Conservation (phyloP, 2,888 invertebrate species). For the Agonum fuliginosum region DNA sequence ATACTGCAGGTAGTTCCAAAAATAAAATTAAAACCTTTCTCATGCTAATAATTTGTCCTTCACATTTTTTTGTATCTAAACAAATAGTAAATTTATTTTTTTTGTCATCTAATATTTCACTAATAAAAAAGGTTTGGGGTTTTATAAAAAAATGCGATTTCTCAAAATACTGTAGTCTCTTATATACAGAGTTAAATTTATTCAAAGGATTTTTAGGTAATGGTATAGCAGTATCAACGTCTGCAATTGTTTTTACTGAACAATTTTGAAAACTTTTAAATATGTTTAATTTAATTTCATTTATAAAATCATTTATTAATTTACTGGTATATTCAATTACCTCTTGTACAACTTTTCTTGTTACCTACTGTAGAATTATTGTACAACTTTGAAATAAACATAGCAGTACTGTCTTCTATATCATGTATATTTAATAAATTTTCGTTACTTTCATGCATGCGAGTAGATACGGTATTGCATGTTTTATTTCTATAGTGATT, state of each 20-base stretch:
- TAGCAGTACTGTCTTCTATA: neutral
- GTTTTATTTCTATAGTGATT: neutral
- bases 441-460: neutral
- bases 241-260: neutral
- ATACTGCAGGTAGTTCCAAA: conserved; percentile 42
- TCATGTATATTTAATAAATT: neutral
- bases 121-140: neutral
- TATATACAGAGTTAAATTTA: neutral
- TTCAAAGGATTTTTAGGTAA: neutral
- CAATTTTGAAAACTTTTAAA: neutral
- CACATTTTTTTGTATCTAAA: conserved; percentile 7
- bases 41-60: conserved; percentile 34
- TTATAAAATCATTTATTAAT: neutral
- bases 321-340: conserved; percentile 1
- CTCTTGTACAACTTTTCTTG: conserved; percentile 4
- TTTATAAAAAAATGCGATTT: neutral
- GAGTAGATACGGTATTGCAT: neutral
- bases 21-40: conserved; percentile 11
- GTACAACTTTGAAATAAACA: conserved; percentile 18
- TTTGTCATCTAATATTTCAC: conserved; percentile 20
- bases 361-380: conserved; percentile 12
- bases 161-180: conserved; percentile 18
- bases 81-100: neutral
- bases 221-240: neutral
- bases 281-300: neutral